Base-by-base conservation (phyloP, 2,797 vertebrate genomes). In the Harpagifer antarcticus region DNA sequence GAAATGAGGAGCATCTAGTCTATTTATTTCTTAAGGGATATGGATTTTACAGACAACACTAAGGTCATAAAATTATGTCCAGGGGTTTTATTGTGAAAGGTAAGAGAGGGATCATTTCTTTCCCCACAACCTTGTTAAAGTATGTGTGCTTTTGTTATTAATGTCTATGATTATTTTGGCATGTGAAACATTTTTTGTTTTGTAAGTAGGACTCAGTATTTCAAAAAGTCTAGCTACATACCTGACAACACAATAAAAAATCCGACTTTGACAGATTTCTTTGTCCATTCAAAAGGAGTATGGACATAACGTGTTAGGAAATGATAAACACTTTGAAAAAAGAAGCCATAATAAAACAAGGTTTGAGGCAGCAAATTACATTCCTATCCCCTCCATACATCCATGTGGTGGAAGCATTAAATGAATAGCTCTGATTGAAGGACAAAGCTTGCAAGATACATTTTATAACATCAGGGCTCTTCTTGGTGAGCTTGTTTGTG, bases 381-480 rank as follows among this genome's bases (percentile, higher is more conserved):
- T 55, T 65, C 63, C 55, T 48, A 17, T 66, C 45, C 9, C 1
- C 57, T 68, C 31, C 42, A 11, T 67, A 60, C 44, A 72, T 68
- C 44, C 53, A 27, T n/a, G 19, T 37, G 54, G 54, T 23, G 4
- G 20, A 66, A 47, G 50, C 58, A 27, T 27, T 27, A 27, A 27
- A 5, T 27, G 27, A 27, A 27, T 59, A 12, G 70, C 76, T 75
- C 44, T 17, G 9, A 56, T 55, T 68, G 66, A 74, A 57, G 9
- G 49, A n/a, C 54, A 43, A 57, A 72, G 49, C 59, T 61, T 19
- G 50, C 14, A 53, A 58, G 27, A 68, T 11, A 49, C 50, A 72
- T 56, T 79, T 67, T 66, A 74, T 66, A 53, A 56, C 44, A 16
- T 57, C 42, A 37, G 12, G n/a, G 4, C 31, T 74, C 3, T 45